Evolutionary conservation across 2,888 invertebrate genomes (phyloP), one percentile per base, ranked within the genome.

Genomic region (Odontocerum albicorne): DNA sequence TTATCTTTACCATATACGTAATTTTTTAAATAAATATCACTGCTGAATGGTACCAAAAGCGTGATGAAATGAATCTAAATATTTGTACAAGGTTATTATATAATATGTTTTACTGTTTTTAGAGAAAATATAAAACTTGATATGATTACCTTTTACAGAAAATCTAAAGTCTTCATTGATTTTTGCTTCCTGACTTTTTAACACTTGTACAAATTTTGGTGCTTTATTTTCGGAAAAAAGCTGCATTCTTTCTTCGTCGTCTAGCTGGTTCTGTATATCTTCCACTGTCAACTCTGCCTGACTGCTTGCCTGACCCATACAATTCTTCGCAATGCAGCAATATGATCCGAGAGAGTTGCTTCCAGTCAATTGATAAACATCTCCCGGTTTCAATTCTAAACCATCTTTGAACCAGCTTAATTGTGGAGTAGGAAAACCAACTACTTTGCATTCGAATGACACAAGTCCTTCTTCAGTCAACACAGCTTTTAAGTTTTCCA

Each of bases 321-420:
- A 92, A 69, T 94, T 94, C 63, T 79, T 84, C 0, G 94, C 93
- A 45, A 93, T 87, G 68, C 93, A 94, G 65, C 92, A 92, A 66
- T 94, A 94, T 0, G 91, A 90, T 2, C 93, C 90, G 46, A 93
- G 73, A 0, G 93, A 93, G 70, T 93, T 94, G 2, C 91, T 91
- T 8, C 94, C 94, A 0, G 92, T 92, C 12, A 94, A 75, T 68
- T 93, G 93, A 71, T 94, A 94, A 4, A 94, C 93, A 70, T 94
- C 94, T 6, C 94, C 94, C 0, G 94, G 93, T 67, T 90, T 90
- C 35, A 96, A 73, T 68, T 94, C 93, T 67, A 92, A 90, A 0
- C 92, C 92, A 68, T 95, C 95, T 72, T 93, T 95, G 71, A 91
- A 94, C 94, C 94, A 94, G 66, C 88, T 85, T 1, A 94, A 75